phyloP scores from a whole-genome alignment of 2,113 vertebrate genomes.

The Tachuris rubrigastra region DNA sequence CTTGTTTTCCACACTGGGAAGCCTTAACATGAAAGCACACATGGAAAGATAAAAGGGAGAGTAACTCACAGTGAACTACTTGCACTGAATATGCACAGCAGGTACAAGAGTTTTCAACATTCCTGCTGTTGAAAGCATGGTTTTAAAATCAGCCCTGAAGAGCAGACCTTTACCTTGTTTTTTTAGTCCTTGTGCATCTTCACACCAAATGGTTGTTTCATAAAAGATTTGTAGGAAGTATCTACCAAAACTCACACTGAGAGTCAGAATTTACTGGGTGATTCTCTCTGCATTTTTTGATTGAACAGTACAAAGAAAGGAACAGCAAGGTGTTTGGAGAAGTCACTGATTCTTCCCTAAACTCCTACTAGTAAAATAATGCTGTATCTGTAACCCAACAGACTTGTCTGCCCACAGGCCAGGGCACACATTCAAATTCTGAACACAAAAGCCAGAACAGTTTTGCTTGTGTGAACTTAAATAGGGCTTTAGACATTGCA shows the following conservation, averaged over 20 bases:
- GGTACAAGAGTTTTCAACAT: neutral
- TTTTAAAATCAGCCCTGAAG: neutral
- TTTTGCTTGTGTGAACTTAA: neutral
- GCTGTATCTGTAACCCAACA: neutral
- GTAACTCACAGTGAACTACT: neutral
- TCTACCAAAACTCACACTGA: neutral
- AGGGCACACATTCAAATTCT: neutral
- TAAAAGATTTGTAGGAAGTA: neutral
- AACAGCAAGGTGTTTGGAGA: neutral
- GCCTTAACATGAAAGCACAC: neutral
- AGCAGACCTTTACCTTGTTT: neutral
- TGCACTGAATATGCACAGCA: neutral
- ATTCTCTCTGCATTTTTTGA: neutral
- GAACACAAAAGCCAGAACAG: neutral
- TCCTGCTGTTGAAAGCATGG: neutral
- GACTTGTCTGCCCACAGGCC: neutral
- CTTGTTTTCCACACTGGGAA: constrained; percentile 8
- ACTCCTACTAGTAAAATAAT: neutral
- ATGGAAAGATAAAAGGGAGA: neutral
- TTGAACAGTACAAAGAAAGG: neutral
- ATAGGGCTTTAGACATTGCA: neutral
- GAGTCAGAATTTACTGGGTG: neutral
- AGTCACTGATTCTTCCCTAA: neutral
- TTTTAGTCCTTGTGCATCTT: neutral
- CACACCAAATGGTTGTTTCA: neutral